Base-by-base conservation (phyloP, 2,113 vertebrate genomes). In the Trematomus loennbergii region DNA sequence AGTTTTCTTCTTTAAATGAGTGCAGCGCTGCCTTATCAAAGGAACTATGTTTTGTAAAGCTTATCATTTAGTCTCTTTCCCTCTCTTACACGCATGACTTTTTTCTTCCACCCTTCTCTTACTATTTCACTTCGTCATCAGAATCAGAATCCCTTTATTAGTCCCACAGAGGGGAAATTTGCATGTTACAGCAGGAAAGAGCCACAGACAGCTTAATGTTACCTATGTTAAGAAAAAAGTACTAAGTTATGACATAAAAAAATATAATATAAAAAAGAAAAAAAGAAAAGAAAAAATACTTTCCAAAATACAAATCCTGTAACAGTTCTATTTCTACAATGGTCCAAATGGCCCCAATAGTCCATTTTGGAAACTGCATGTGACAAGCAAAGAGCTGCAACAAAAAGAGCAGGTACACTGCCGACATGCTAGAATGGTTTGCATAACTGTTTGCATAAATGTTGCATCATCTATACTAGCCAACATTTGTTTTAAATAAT, bases 391-490 rank as follows among this genome's bases (percentile, higher is more conserved):
- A 75, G 25, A 52, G 36, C 25, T 52, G 25, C 48, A 61, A 53
- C 77, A 40, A 45, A 59, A 77, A 1, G 22, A 77, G 45, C 52
- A 40, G 10, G 45, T 82, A 20, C 25, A 4, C 65, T 3, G 52
- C 43, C 75, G 67, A 72, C 25, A 46, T 50, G 49, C 49, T 57
- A n/a, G 2, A 50, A 46, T 15, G 4, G 43, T 79, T 86, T 75
- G 22, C 64, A 53, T 58, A 68, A 74, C 63, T 10, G 53, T 81
- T 83, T 85, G 40, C 54, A 75, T 58, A 74, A 60, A 78, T 13
- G 49, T 33, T 67, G 52, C 22, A 54, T 62, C n/a, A 61, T 10
- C 6, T 54, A 25, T 45, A 67, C 50, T 22, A 16, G 11, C 40
- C 18, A 33, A 54, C 48, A 66, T 72, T 18, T 4, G 46, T 54